Conservation (phyloP, 1,140 invertebrate species). For the Drosophila virilis region DNA sequence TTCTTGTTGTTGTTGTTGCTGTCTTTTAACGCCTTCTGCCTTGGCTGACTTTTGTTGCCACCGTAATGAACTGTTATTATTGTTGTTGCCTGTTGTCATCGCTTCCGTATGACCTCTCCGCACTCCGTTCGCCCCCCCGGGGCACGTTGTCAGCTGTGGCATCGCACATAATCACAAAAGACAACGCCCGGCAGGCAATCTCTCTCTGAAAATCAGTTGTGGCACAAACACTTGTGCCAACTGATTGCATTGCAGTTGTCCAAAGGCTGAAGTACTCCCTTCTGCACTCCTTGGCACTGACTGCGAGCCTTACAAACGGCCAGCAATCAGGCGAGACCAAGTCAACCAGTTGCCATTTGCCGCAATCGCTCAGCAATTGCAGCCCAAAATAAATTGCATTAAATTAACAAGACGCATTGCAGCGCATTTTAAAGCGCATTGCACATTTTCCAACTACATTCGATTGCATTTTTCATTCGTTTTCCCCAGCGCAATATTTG, state of each 20-base stretch:
- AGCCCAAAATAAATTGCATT: slow-evolving; percentile 45
- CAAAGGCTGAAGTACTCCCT: neutral
- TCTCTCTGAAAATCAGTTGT: slow-evolving; percentile 36
- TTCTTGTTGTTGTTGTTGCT: slow-evolving; percentile 23
- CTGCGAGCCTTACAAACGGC: slow-evolving; percentile 24
- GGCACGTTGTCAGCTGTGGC: slow-evolving; percentile 54
- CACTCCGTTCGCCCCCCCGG: slow-evolving; percentile 14
- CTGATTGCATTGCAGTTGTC: slow-evolving; percentile 47
- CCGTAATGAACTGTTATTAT: slow-evolving; percentile 63
- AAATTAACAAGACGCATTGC: slow-evolving; percentile 47
- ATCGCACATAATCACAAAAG: slow-evolving; percentile 75
- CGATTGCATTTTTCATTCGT: slow-evolving; percentile 34
- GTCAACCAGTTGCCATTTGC: neutral
- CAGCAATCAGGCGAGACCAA: slow-evolving; percentile 19
- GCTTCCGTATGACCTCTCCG: slow-evolving; percentile 60
- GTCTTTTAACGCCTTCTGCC: slow-evolving; percentile 61
- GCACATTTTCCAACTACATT: slow-evolving; percentile 33
- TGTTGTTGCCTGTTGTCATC: slow-evolving; percentile 42
- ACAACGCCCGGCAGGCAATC: slow-evolving; percentile 63
- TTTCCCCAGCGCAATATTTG: slow-evolving; percentile 15
- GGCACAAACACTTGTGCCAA: slow-evolving; percentile 42
- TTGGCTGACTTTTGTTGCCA: slow-evolving; percentile 55
- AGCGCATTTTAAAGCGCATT: slow-evolving; percentile 39
- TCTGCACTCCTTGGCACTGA: slow-evolving; percentile 10
- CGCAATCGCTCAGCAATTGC: slow-evolving; percentile 28